Percentiles rank a stretch among this genome's conserved stretches.
phyloP scores from a whole-genome alignment of 2,113 vertebrate species.

The Plectropomus leopardus region DNA sequence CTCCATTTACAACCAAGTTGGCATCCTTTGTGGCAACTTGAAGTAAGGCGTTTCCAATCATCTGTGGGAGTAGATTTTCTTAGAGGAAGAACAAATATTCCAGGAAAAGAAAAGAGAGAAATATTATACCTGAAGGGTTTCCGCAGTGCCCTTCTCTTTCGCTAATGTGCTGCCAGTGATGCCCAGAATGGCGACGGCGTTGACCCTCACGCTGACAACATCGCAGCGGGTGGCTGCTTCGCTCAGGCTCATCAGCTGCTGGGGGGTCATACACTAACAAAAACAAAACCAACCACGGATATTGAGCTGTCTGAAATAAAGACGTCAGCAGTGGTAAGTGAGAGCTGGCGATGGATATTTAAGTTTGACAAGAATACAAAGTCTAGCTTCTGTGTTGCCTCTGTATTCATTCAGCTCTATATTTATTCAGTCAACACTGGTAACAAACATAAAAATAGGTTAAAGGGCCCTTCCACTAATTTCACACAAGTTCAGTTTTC shows the following conservation, averaged over 20 bases:
- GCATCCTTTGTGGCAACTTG: conserved; percentile 89
- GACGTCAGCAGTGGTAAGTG: background rate
- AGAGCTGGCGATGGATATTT: conserved; percentile 4
- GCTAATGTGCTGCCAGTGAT: conserved; percentile 95
- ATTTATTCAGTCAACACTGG: background rate
- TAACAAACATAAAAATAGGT: background rate
- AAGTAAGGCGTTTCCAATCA: conserved; percentile 93
- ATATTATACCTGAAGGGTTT: conserved; percentile 90
- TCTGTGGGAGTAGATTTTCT: conserved; percentile 78
- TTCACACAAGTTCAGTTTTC: background rate
- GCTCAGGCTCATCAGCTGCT: conserved; percentile 92
- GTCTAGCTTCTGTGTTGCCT: background rate
- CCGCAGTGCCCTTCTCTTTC: conserved; percentile 87
- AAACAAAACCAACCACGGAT: conserved; percentile 27
- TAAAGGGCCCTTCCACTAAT: background rate
- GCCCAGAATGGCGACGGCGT: conserved; percentile 93
- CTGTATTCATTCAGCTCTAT: background rate
- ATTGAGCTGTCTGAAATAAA: conserved; percentile 24
- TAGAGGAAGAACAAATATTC: conserved; percentile 16
- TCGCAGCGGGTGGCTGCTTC: conserved; percentile 88
- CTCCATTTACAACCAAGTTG: conserved; percentile 92
- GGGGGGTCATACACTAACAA: conserved; percentile 90
- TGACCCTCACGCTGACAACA: conserved; percentile 90
- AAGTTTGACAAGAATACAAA: conserved; percentile 13
- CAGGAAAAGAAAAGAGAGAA: background rate